Evolutionary conservation across 2,797 vertebrate genomes (phyloP), one percentile per base, ranked within the genome.

Genomic region (Typhlichthys eigenmanni): DNA sequence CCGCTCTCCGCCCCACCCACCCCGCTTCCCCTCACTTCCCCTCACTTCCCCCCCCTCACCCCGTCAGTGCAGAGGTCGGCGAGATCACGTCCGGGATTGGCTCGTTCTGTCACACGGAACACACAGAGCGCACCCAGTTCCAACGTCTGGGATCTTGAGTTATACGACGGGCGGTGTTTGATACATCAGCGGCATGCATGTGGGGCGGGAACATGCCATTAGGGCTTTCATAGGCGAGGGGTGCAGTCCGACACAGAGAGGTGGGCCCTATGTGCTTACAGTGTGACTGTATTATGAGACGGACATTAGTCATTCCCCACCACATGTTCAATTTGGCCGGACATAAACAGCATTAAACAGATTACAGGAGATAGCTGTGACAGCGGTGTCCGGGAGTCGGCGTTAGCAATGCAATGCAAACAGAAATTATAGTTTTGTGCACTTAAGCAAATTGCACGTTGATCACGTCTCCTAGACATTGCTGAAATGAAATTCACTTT

Each of bases 381-480:
- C 84, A 88, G 75, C 82, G 66, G 84, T 83, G 70, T 78, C 61
- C 68, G 63, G 79, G 84, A 77, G 85, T 72, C 82, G 80, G 88
- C 65, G 79, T 58, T 46, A 63, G 75, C 65, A 74, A 87, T 89
- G 86, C 89, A 78, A 81, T 66, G 84, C 84, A 85, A 87, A 89
- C 86, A 88, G 88, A 92, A 90, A 87, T 58, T 58, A 86, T 87
- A 87, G 86, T 92, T 91, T 83, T 88, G 87, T 87, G 84, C 89
- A 92, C 90, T 93, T 92, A 84, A 89, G 87, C 83, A 91, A 89
- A 92, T 91, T 91, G 85, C 76, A 68, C 55, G 82, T 85, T 89
- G 89, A 92, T 91, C 89, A 87, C 78, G 85, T 91, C 79, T 88
- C 64, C 81, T 67, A 76, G 82, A 85, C 91, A 86, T 68, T 82